Evolutionary conservation across 2,888 invertebrate genomes (phyloP).

Genomic region (Drosophila prolongata): DNA sequence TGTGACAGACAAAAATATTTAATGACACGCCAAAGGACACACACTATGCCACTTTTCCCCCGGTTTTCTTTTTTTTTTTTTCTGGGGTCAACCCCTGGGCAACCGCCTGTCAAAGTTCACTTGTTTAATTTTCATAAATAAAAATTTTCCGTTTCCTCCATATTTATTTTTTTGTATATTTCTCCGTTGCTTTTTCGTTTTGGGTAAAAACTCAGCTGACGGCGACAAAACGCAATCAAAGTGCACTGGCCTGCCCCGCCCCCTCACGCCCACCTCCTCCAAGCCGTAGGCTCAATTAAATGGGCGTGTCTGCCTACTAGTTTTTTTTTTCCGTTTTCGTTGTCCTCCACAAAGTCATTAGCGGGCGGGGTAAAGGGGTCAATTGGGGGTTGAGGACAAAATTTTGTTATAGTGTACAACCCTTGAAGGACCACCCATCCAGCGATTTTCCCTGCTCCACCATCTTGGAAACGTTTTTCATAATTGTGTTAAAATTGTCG

Average conservation of each 20-base stretch:
- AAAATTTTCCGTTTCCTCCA: conserved; percentile 50
- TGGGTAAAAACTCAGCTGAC: conserved; percentile 73
- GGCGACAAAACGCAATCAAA: conserved; percentile 58
- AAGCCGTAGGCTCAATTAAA: conserved; percentile 64
- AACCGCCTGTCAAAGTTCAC: conserved; percentile 75
- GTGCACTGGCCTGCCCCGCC: conserved; percentile 58
- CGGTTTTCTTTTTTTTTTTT: too few species aligned
- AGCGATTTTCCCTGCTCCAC: conserved; percentile 5
- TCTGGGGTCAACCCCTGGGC: conserved; percentile 53
- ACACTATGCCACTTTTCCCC: conserved; percentile 3
- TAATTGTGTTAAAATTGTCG: conserved; percentile 65
- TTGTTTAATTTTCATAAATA: conserved; percentile 77
- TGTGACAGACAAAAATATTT: conserved; percentile 72
- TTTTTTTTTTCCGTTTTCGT: conserved; percentile 22
- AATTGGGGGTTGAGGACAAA: background rate
- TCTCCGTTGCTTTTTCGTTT: conserved; percentile 30
- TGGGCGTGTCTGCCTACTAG: conserved; percentile 54
- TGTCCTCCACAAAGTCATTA: conserved; percentile 38
- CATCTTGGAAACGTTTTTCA: conserved; percentile 60
- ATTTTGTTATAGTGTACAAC: conserved; percentile 49
- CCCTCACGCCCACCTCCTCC: conserved; percentile 9
- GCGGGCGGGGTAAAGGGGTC: background rate
- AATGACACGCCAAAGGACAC: conserved; percentile 60
- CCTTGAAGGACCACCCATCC: conserved; percentile 7
- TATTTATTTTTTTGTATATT: conserved; percentile 2